Evolutionary conservation across 92 coral and sea anemone genomes (phyloP).

Genomic region (Parazoanthus darwini): DNA sequence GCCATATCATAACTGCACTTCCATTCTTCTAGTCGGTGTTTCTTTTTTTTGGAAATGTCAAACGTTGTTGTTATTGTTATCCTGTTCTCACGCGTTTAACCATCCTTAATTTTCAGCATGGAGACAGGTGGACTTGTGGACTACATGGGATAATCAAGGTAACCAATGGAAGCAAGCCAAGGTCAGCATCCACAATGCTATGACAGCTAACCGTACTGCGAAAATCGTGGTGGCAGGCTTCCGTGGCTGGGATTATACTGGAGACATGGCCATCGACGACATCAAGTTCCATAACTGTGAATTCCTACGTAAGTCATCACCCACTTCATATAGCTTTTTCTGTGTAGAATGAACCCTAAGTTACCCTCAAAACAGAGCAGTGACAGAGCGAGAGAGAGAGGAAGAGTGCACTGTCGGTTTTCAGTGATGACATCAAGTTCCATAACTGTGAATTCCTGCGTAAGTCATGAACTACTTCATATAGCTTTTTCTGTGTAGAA

Average conservation of each 20-base stretch:
- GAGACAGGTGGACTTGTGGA: constrained; percentile 50
- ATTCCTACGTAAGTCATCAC: constrained; percentile 39
- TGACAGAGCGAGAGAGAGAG: too few species aligned
- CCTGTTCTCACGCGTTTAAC: background rate
- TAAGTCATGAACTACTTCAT: background rate
- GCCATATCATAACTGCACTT: too few species aligned
- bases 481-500: too few species aligned
- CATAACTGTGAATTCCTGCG: constrained; percentile 64
- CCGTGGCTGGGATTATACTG: constrained; percentile 78
- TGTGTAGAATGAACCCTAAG: too few species aligned
- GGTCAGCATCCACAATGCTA: constrained; percentile 62
- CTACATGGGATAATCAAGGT: constrained; percentile 62
- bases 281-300: constrained; percentile 73
- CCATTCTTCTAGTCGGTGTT: too few species aligned
- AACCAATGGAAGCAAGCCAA: constrained; percentile 84
- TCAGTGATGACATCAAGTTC: constrained; percentile 24
- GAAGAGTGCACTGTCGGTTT: background rate
- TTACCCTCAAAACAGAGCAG: too few species aligned
- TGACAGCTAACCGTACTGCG: constrained; percentile 52
- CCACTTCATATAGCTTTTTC: too few species aligned
- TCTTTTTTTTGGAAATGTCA: too few species aligned
- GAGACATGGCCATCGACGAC: constrained; percentile 96
- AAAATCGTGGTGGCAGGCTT: constrained; percentile 66
- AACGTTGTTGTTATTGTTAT: background rate
- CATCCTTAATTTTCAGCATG: constrained; percentile 30